A percentile compares a stretch with the other conserved stretches of the same genome.
phyloP scores from a whole-genome alignment of 2,797 vertebrate genomes.

The Lycodopsis pacificus region DNA sequence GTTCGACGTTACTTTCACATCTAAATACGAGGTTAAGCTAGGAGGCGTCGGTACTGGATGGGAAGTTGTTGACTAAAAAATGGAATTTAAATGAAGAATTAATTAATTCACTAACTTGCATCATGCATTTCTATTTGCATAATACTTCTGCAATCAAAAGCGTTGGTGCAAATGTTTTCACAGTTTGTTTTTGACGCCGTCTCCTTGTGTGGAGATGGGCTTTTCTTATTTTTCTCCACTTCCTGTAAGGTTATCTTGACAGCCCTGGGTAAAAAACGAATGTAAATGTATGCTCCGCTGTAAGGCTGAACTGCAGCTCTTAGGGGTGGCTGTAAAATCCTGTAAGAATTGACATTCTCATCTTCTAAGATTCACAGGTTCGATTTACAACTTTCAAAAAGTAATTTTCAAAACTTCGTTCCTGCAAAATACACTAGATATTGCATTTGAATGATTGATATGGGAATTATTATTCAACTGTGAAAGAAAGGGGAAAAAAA shows the following conservation, averaged over 20 bases:
- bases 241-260: background rate
- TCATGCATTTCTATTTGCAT: conserved; percentile 8
- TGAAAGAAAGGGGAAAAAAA: no score
- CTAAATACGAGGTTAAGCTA: conserved; percentile 5
- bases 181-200: background rate
- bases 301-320: no score
- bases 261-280: background rate
- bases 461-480: no score
- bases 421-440: background rate
- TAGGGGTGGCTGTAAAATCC: no score
- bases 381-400: background rate
- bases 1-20: background rate
- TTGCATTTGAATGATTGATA: no score
- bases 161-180: conserved; percentile 1
- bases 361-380: background rate
- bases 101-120: background rate
- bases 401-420: background rate
- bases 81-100: background rate
- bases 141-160: conserved; percentile 3
- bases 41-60: background rate
- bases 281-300: background rate
- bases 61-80: background rate
- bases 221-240: conserved; percentile 4
- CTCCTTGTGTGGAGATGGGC: background rate
- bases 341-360: no score